These are phyloP conservation scores for Idaea straminata DNA, from an alignment of 2,888 invertebrate species.

Conservation along the genomic window DNA sequence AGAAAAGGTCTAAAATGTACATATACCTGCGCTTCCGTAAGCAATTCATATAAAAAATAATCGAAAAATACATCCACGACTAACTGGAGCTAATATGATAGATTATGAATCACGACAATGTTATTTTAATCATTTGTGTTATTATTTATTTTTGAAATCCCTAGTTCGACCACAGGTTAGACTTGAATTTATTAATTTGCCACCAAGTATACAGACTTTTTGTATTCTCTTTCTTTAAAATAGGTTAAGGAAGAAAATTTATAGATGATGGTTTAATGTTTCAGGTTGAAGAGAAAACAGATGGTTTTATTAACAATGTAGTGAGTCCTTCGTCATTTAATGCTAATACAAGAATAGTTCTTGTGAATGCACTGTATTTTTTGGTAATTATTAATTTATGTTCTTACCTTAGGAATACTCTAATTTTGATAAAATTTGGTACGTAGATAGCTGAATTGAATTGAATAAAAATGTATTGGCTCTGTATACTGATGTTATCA, in stretches of 20 bases:
- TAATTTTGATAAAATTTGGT: background rate
- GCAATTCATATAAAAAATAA: no score
- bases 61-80: no score
- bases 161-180: no score
- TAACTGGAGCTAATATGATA: no score
- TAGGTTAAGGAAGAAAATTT: background rate
- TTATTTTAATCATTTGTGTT: no score
- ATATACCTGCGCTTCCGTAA: no score
- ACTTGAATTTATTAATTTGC: no score
- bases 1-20: no score
- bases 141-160: no score
- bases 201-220: no score
- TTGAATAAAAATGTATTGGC: no score
- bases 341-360: constrained; percentile 9
- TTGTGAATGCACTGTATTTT: constrained; percentile 14
- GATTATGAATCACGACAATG: no score
- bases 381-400: background rate
- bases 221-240: background rate
- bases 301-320: constrained; percentile 7
- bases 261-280: background rate
- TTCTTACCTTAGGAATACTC: background rate
- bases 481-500: background rate
- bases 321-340: constrained; percentile 11
- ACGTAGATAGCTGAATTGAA: background rate
- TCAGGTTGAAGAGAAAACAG: constrained; percentile 18